Percentiles rank a stretch among this genome's conserved stretches.
Conservation (phyloP, 2,888 invertebrate species). For the Tanytarsus gracilentus region DNA sequence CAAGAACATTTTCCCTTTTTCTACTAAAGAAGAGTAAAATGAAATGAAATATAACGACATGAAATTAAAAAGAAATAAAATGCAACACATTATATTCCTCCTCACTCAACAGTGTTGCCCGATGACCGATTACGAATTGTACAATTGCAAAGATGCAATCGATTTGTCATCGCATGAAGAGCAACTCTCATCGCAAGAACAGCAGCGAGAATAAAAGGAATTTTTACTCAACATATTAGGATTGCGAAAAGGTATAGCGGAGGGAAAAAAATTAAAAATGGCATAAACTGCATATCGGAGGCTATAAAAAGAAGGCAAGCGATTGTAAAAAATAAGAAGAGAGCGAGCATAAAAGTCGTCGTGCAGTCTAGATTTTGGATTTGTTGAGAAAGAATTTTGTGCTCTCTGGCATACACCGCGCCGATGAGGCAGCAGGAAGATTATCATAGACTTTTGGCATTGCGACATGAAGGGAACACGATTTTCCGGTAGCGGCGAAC, state of each 20-base stretch:
- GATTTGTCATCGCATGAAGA: neutral
- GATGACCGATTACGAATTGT: neutral
- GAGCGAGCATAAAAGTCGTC: constrained; percentile 15
- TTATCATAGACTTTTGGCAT: constrained; percentile 16
- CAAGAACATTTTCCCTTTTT: neutral
- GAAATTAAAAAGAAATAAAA: constrained; percentile 29
- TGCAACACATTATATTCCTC: constrained; percentile 20
- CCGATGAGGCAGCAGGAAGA: constrained; percentile 3
- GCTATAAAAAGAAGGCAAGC: constrained; percentile 1
- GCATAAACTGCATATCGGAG: constrained; percentile 4
- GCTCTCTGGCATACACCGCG: neutral
- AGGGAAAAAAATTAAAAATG: neutral
- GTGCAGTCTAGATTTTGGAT: constrained; percentile 15
- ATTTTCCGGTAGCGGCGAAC: constrained; percentile 14
- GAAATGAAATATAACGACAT: constrained; percentile 28
- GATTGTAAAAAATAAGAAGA: neutral
- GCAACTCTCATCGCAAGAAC: neutral
- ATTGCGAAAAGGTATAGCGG: neutral
- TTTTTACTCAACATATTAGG: neutral
- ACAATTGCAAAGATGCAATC: neutral
- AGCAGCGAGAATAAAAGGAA: neutral
- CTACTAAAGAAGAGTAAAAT: no score
- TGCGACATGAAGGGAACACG: neutral
- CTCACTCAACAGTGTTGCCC: neutral
- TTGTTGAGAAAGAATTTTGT: neutral